Evolutionary conservation across 2,113 vertebrate species (phyloP).

Genomic region (Eclectus roratus): DNA sequence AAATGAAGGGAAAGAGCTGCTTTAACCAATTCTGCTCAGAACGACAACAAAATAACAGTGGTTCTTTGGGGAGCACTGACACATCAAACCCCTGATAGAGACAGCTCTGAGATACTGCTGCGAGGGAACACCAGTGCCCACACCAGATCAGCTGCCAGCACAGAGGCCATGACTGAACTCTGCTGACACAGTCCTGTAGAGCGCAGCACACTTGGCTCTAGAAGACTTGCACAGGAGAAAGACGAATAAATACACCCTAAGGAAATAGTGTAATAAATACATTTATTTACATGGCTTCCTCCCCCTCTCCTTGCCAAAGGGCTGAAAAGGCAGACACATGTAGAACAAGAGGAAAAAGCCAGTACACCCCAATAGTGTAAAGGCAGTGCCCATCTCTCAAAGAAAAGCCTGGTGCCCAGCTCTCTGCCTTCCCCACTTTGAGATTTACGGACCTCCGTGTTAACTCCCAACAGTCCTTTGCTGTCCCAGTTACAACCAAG

Average conservation of each 20-base stretch:
- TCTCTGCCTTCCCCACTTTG: neutral
- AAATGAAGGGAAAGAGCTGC: neutral
- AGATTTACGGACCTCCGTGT: fast-evolving
- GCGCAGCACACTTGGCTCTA: neutral
- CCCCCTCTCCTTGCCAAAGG: neutral
- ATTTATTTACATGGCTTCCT: slow-evolving; percentile 14
- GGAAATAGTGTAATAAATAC: neutral
- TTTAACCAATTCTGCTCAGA: neutral
- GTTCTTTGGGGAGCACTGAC: neutral
- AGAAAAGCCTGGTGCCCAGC: neutral
- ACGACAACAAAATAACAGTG: neutral
- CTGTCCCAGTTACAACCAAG: neutral
- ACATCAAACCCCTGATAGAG: neutral
- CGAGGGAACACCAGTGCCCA: neutral
- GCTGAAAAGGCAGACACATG: neutral
- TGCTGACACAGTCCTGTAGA: neutral
- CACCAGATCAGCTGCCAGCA: neutral
- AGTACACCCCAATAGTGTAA: neutral
- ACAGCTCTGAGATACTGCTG: neutral
- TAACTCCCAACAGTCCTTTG: neutral
- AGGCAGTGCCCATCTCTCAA: neutral
- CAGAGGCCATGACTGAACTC: neutral
- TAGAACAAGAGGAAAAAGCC: neutral
- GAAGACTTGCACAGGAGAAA: neutral
- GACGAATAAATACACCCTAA: neutral